Percentiles rank a stretch among this genome's conserved stretches.
Evolutionary conservation across 2,888 invertebrate species (phyloP).

Genomic region (Eilema griseolum): DNA sequence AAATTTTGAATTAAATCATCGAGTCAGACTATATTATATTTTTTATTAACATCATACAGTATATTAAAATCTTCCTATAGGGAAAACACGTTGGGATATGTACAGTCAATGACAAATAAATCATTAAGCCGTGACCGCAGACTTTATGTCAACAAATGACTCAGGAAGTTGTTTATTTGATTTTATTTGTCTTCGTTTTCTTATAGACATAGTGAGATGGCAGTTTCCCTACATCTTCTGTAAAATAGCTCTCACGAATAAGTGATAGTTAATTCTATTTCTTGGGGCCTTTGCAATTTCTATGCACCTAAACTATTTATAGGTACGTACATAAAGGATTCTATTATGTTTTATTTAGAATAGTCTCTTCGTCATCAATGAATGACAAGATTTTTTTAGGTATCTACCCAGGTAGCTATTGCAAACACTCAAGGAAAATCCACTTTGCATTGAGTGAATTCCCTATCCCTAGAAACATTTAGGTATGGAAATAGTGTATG

Average conservation of each 20-base stretch:
- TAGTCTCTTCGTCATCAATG: neutral
- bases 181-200: conserved; percentile 19
- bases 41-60: conserved; percentile 62
- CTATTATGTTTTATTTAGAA: no score
- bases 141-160: conserved; percentile 32
- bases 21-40: conserved; percentile 60
- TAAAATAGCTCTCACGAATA: no score
- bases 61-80: conserved; percentile 73
- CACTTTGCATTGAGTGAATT: neutral
- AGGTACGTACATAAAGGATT: no score
- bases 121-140: conserved; percentile 31
- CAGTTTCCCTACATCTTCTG: no score
- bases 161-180: conserved; percentile 24
- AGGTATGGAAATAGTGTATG: neutral
- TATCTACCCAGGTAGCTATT: neutral
- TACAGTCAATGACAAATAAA: conserved; percentile 57
- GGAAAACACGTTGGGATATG: conserved; percentile 65
- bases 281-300: no score
- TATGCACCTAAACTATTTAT: no score
- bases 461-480: neutral
- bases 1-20: conserved; percentile 66
- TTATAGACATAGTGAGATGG: no score
- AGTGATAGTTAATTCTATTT: no score
- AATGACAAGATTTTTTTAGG: neutral
- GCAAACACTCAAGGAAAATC: neutral